Conservation (phyloP, 2,113 vertebrate species). For the Oostethus manadensis region DNA sequence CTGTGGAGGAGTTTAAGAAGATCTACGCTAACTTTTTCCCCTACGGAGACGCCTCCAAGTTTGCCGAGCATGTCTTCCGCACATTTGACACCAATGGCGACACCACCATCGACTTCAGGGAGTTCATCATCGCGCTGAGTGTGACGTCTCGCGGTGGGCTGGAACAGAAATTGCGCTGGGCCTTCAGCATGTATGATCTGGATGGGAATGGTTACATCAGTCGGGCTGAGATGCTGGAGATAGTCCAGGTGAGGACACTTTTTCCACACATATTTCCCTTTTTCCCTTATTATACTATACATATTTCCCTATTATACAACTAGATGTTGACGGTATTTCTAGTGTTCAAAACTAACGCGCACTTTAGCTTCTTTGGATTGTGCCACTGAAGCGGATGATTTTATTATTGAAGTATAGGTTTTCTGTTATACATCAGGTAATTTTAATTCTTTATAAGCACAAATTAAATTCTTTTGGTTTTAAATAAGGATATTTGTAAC, state of each 20-base stretch:
- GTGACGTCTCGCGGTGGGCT: slow-evolving; percentile 73
- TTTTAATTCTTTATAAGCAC: no score
- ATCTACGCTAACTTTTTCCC: slow-evolving; percentile 79
- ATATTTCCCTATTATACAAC: no score
- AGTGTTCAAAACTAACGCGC: no score
- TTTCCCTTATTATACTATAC: no score
- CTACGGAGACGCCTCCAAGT: slow-evolving; percentile 76
- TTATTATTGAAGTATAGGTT: no score
- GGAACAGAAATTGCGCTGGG: slow-evolving; percentile 78
- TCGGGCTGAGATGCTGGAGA: slow-evolving; percentile 76
- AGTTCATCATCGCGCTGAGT: slow-evolving; percentile 76
- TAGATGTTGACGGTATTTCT: no score
- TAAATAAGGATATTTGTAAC: no score
- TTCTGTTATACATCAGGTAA: no score
- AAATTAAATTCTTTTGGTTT: no score
- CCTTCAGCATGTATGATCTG: slow-evolving; percentile 78
- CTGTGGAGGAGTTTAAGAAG: slow-evolving; percentile 76
- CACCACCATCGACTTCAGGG: slow-evolving; percentile 75
- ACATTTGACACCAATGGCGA: slow-evolving; percentile 75
- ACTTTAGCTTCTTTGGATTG: no score
- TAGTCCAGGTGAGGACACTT: slow-evolving; percentile 68
- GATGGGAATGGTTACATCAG: slow-evolving; percentile 77
- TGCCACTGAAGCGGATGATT: no score
- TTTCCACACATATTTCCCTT: background rate
- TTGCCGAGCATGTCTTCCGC: slow-evolving; percentile 74